Percentiles rank a stretch among this genome's conserved stretches.
Evolutionary conservation across 2,113 vertebrate genomes (phyloP).

Genomic region (Ardeotis arabs): DNA sequence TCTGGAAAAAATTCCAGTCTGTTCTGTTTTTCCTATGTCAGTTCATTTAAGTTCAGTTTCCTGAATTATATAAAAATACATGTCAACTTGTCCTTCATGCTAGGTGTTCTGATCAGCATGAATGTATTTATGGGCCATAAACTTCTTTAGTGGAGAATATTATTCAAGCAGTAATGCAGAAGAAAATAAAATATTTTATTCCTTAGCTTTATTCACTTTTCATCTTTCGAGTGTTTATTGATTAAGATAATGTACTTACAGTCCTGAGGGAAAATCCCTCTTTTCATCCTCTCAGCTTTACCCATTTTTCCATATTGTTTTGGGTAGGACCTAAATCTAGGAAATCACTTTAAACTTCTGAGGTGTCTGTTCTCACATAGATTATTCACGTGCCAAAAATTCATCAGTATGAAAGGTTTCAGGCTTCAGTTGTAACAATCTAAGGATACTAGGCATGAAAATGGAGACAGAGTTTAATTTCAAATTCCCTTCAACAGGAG

Average conservation of each 20-base stretch:
- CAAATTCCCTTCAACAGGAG: background rate
- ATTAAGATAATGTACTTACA: background rate
- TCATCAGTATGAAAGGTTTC: background rate
- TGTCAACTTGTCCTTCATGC: constrained; percentile 44
- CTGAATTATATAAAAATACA: constrained; percentile 32
- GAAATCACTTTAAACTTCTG: background rate
- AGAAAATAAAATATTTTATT: constrained; percentile 54
- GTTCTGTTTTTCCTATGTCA: background rate
- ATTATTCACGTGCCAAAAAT: background rate
- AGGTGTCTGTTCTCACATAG: background rate
- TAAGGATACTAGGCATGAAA: background rate
- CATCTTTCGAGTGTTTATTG: background rate
- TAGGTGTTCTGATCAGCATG: background rate
- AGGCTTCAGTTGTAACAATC: background rate
- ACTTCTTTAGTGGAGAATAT: constrained; percentile 13
- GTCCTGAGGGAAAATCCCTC: background rate
- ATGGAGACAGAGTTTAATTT: background rate
- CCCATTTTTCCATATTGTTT: background rate
- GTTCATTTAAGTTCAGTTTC: background rate
- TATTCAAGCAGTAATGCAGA: constrained; percentile 27
- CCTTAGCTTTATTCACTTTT: constrained; percentile 33
- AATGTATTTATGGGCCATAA: constrained; percentile 22
- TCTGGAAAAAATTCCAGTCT: background rate
- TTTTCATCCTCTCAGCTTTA: constrained; percentile 10
- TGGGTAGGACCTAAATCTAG: background rate